Percentiles rank a stretch among this genome's conserved stretches.
phyloP scores from a whole-genome alignment of 1,140 invertebrate genomes.

The Microplitis demolitor region DNA sequence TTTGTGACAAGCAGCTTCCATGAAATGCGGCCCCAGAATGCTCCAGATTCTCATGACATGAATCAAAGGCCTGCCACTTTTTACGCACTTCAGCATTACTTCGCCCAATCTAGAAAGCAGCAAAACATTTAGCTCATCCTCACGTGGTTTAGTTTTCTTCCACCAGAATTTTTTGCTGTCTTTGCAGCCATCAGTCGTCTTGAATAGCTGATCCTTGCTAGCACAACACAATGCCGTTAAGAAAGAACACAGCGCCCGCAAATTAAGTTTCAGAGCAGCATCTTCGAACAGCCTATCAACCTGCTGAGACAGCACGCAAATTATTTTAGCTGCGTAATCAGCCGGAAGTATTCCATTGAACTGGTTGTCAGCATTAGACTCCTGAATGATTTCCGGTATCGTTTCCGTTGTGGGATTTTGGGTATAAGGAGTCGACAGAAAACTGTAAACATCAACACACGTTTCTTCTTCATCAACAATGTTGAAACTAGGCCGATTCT shows the following conservation, averaged over 20 bases:
- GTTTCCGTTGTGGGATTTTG: slow-evolving; percentile 66
- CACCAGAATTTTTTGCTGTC: slow-evolving; percentile 62
- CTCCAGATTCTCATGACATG: slow-evolving; percentile 92
- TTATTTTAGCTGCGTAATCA: slow-evolving; percentile 81
- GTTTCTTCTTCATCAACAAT: slow-evolving; percentile 75
- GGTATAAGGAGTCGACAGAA: slow-evolving; percentile 71
- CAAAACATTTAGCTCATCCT: slow-evolving; percentile 64
- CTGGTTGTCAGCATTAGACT: slow-evolving; percentile 67
- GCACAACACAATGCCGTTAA: slow-evolving; percentile 79
- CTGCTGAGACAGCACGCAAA: slow-evolving; percentile 84
- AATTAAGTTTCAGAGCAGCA: slow-evolving; percentile 84
- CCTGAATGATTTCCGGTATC: slow-evolving; percentile 69
- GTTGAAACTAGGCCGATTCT: slow-evolving; percentile 61
- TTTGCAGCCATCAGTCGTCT: slow-evolving; percentile 52
- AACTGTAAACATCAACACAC: slow-evolving; percentile 82
- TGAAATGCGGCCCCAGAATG: slow-evolving; percentile 86
- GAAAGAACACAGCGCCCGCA: slow-evolving; percentile 82
- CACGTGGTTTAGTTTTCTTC: slow-evolving; percentile 60
- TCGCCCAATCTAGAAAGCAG: slow-evolving; percentile 83
- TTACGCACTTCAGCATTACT: slow-evolving; percentile 83
- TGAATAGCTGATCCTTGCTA: slow-evolving; percentile 78
- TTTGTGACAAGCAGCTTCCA: slow-evolving; percentile 92
- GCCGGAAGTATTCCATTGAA: slow-evolving; percentile 76
- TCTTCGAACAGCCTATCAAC: slow-evolving; percentile 86
- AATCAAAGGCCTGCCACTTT: slow-evolving; percentile 83